A percentile compares a stretch with the other conserved stretches of the same genome.
Conservation (phyloP, 1,140 invertebrate genomes). For the Alviniconcha marisindica region DNA sequence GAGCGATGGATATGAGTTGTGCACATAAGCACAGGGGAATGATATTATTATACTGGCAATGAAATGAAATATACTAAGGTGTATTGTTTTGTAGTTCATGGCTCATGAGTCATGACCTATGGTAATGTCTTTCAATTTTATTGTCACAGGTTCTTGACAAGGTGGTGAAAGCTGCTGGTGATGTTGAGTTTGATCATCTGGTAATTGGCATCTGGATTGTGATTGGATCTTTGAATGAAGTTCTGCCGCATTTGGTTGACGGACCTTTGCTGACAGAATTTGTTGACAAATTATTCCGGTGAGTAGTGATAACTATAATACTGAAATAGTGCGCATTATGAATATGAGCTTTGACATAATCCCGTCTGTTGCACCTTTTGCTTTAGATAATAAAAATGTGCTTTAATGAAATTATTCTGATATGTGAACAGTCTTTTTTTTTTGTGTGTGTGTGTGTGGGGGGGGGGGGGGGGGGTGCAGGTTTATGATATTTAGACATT, state of each 20-base stretch:
- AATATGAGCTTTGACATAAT: not conserved
- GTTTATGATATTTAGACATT: too few relatives aligned
- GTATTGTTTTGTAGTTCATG: too few relatives aligned
- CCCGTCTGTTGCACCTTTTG: too few relatives aligned
- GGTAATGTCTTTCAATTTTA: not conserved
- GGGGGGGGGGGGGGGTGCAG: too few relatives aligned
- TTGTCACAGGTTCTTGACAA: slow-evolving; percentile 53
- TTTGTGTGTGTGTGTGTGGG: too few relatives aligned
- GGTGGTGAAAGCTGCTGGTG: slow-evolving; percentile 49
- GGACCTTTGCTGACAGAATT: slow-evolving; percentile 50
- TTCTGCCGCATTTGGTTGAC: slow-evolving; percentile 45
- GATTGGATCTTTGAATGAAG: slow-evolving; percentile 51
- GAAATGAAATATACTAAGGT: too few relatives aligned
- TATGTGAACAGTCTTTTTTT: too few relatives aligned
- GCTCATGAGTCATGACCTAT: not conserved
- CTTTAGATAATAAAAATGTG: too few relatives aligned
- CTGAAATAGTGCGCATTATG: not conserved
- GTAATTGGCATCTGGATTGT: slow-evolving; percentile 59
- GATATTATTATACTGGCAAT: too few relatives aligned
- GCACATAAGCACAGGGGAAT: too few relatives aligned
- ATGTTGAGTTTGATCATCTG: slow-evolving; percentile 55
- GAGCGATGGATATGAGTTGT: too few relatives aligned
- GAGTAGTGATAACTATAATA: slow-evolving; percentile 29
- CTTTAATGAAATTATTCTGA: too few relatives aligned
- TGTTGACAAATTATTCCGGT: slow-evolving; percentile 56